Evolutionary conservation across 2,113 vertebrate species (phyloP).

Genomic region (Cavia porcellus): DNA sequence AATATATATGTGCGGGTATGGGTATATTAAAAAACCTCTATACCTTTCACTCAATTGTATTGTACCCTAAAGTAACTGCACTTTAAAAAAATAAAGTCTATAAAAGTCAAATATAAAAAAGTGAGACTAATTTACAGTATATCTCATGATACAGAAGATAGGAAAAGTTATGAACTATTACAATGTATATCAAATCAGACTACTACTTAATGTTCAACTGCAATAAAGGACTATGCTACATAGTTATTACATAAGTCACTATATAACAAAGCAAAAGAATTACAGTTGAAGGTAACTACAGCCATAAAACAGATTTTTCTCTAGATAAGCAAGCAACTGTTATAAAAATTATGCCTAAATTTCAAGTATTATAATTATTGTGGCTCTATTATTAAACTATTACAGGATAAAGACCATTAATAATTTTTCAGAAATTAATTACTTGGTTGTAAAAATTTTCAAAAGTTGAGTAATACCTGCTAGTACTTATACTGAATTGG

Average conservation of each 20-base stretch:
- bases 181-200: not conserved
- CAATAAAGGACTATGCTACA: not conserved
- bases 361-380: constrained; percentile 38
- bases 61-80: not conserved
- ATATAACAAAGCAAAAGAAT: constrained; percentile 27
- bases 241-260: not conserved
- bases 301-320: not conserved
- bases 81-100: not conserved
- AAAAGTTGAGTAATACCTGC: not conserved
- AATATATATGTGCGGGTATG: not conserved
- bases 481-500: not conserved
- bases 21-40: not conserved
- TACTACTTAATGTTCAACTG: not conserved
- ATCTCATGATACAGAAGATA: not conserved
- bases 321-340: constrained; percentile 21
- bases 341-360: constrained; percentile 16
- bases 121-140: not conserved
- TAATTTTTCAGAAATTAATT: constrained; percentile 54
- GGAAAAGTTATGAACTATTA: not conserved
- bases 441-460: not conserved
- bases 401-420: not conserved
- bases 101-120: not conserved
- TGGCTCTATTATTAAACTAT: not conserved
- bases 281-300: not conserved
- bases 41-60: not conserved